A percentile compares a stretch with the other conserved stretches of the same genome.
Conservation (phyloP, 2,113 vertebrate genomes). For the Passer montanus region DNA sequence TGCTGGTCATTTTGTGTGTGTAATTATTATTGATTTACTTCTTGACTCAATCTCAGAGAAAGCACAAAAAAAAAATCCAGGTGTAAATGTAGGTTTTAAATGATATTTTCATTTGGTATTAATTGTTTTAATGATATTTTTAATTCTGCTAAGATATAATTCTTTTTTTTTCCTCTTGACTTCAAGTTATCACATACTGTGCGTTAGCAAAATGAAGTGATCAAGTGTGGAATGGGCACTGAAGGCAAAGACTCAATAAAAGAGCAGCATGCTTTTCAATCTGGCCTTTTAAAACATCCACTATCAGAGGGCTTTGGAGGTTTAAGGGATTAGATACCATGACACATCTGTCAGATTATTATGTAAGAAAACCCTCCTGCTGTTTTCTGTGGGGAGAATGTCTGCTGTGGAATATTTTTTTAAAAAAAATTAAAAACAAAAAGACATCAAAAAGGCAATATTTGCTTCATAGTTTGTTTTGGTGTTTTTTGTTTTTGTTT, state of each 20-base stretch:
- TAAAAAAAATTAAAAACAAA: conserved; percentile 7
- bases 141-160: background rate
- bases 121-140: conserved; percentile 32
- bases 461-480: background rate
- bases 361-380: conserved; percentile 77
- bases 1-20: conserved; percentile 27
- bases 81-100: conserved; percentile 6
- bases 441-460: background rate
- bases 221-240: conserved; percentile 58
- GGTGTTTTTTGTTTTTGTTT: background rate
- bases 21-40: conserved; percentile 65
- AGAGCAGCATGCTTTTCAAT: conserved; percentile 80
- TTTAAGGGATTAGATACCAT: conserved; percentile 83
- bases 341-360: conserved; percentile 85
- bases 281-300: conserved; percentile 78
- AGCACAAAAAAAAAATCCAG: background rate
- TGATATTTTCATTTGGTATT: background rate
- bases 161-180: conserved; percentile 45
- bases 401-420: conserved; percentile 58
- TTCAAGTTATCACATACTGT: conserved; percentile 42
- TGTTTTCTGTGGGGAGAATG: conserved; percentile 67
- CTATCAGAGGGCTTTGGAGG: conserved; percentile 81
- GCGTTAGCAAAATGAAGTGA: conserved; percentile 62
- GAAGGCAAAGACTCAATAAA: conserved; percentile 78
- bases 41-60: background rate